Evolutionary conservation across 2,113 vertebrate species (phyloP), one percentile per base, ranked within the genome.

Genomic region (Tenebrosternarchus preto): DNA sequence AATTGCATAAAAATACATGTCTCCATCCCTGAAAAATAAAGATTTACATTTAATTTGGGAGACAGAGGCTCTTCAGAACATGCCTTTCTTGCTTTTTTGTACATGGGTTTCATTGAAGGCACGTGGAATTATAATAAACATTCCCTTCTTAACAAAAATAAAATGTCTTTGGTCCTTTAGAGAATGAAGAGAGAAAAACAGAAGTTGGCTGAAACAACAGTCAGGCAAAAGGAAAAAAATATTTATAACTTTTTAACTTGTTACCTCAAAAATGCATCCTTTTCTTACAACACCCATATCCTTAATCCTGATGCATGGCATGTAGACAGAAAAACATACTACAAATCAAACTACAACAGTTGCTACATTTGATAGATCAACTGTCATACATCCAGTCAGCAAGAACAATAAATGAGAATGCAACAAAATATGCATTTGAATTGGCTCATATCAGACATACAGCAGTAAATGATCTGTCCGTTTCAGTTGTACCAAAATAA

Each of bases 161-260:
- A 90, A 83, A 90, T 74, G 86, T 91, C 89, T 93, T 94, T 93
- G 93, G 92, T 93, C 92, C 92, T 50, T 87, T 87, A 84, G 84
- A 86, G 81, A 84, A 77, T 50, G 31, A 72, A 78, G 29, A 81
- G 50, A 74, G 57, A 27, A 82, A 85, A 87, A 76, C 82, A 88
- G 46, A 81, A 50, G 80, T 78, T 76, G 83, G 85, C 82, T 85
- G 80, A 90, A 87, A 89, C 86, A 87, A 88, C 82, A 73, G 83
- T 88, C 85, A 85, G 82, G 60, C 16, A 76, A 78, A 59, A 71
- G 36, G 9, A 90, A 91, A 90, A 90, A 77, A 87, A 86, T 57
- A 87, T 53, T 64, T 71, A 29, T 76, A 90, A 80, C 76, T 86
- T 87, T 66, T 80, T 80, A 61, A 84, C 72, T 82, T 64, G 39